Conservation (phyloP, 1,140 invertebrate genomes). For the Drosophila sp. region DNA sequence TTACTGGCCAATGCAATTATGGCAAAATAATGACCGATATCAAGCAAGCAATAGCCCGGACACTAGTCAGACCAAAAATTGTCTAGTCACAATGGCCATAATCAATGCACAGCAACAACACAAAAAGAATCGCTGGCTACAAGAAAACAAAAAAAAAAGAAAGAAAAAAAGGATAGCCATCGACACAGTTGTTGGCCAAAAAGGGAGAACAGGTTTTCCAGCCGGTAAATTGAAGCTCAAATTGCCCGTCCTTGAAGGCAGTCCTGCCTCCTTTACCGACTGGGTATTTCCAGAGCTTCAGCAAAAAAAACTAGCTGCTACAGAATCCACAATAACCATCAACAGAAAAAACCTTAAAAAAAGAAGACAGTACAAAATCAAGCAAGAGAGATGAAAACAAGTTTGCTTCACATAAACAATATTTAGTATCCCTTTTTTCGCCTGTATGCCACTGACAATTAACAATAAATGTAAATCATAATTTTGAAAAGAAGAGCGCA, state of each 20-base stretch:
- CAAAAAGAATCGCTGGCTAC: constrained; percentile 5
- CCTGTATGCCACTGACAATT: constrained; percentile 9
- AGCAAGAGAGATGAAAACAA: constrained; percentile 37
- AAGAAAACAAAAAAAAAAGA: constrained; percentile 2
- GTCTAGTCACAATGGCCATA: constrained; percentile 34
- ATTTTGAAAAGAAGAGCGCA: constrained; percentile 15
- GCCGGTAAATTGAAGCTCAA: constrained; percentile 22
- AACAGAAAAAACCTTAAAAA: constrained; percentile 24
- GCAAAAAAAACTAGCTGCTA: constrained; percentile 16
- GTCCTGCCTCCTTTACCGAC: constrained; percentile 12
- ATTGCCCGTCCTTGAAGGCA: constrained; percentile 13
- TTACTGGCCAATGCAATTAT: constrained; percentile 29
- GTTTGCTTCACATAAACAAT: constrained; percentile 40
- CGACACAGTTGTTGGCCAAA: background rate
- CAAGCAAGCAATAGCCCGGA: constrained; percentile 6
- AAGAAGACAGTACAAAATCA: constrained; percentile 35
- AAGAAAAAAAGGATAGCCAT: constrained; percentile 2
- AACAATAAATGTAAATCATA: constrained; percentile 51
- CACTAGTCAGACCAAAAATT: constrained; percentile 16
- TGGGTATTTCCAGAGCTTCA: constrained; percentile 11
- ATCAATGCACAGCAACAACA: constrained; percentile 15
- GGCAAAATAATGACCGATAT: constrained; percentile 32
- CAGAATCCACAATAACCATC: background rate
- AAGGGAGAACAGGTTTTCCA: background rate
- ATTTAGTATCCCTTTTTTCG: constrained; percentile 20